Evolutionary conservation across 2,113 vertebrate genomes (phyloP).

Genomic region (Laticauda laticaudata): DNA sequence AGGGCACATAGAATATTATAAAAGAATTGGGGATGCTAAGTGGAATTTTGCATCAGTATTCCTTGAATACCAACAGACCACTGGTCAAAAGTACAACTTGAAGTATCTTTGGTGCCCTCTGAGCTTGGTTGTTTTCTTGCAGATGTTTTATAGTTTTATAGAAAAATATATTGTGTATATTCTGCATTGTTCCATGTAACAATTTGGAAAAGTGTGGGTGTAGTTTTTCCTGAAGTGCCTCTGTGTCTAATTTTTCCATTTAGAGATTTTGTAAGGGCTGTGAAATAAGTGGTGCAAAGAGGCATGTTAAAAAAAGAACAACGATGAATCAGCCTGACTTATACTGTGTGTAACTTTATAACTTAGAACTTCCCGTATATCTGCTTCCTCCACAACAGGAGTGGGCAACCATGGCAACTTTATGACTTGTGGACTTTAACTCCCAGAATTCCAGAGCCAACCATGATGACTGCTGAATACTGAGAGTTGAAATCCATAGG

Average conservation of each 20-base stretch:
- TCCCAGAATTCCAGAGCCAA: neutral
- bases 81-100: neutral
- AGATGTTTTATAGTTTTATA: no score
- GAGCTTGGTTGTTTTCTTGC: neutral
- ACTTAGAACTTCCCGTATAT: neutral
- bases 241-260: neutral
- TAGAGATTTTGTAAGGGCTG: fast-evolving
- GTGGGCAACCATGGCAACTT: neutral
- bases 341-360: neutral
- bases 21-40: neutral
- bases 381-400: neutral
- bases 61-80: neutral
- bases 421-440: neutral
- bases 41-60: neutral
- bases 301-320: neutral
- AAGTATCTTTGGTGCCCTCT: neutral
- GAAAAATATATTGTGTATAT: neutral
- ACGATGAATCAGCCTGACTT: neutral
- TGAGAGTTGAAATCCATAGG: no score
- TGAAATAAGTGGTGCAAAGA: neutral
- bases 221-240: neutral
- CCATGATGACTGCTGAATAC: neutral
- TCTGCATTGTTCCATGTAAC: neutral
- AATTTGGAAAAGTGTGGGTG: neutral
- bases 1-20: neutral